Percentiles rank a stretch among this genome's conserved stretches.
phyloP scores from a whole-genome alignment of 2,113 vertebrate species.

The Suncus etruscus region DNA sequence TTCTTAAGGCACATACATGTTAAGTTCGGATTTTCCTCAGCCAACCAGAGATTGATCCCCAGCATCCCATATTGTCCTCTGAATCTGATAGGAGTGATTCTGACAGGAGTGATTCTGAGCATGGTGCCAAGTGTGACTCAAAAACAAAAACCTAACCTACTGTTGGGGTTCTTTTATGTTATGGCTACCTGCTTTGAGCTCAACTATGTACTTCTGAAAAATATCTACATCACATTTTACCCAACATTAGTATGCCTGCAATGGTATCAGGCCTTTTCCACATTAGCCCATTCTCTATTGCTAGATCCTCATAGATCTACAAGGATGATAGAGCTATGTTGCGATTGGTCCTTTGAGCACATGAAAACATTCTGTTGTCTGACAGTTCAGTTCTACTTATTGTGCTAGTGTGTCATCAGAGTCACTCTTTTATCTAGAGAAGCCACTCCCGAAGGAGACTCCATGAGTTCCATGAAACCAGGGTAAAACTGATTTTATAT shows the following conservation, averaged over 20 bases:
- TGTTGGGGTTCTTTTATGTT: background rate
- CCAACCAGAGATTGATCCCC: no score
- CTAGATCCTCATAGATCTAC: background rate
- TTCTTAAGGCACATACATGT: background rate
- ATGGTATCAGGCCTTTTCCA: background rate
- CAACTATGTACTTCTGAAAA: background rate
- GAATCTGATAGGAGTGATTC: no score
- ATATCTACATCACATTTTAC: background rate
- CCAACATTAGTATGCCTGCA: background rate
- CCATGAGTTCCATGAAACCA: background rate
- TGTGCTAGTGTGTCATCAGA: background rate
- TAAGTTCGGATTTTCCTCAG: background rate
- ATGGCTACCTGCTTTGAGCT: background rate
- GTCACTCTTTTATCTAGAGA: background rate
- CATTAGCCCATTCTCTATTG: background rate
- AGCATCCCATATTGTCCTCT: no score
- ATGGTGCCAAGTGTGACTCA: no score
- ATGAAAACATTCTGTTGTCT: background rate
- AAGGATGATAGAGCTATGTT: background rate
- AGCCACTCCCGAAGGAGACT: conserved; percentile 20
- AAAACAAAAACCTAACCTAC: no score
- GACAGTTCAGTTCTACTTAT: background rate
- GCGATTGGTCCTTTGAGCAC: background rate
- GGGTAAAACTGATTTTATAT: conserved; percentile 30
- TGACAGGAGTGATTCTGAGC: no score